Base-by-base conservation (phyloP, 1,140 invertebrate genomes). In the Nautilus pompilius region DNA sequence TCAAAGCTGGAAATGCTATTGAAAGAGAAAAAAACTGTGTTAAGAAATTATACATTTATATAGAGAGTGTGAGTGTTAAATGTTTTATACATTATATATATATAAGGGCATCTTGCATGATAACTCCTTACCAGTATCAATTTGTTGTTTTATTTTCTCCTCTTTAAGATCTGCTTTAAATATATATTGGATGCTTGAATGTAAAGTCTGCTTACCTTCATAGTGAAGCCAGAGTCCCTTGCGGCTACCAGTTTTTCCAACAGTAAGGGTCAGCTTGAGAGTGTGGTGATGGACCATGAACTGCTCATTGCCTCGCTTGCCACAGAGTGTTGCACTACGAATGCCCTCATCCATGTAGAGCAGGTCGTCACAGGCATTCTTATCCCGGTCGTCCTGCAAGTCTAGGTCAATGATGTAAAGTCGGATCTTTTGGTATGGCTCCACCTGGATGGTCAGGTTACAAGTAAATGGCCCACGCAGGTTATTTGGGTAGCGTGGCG, bases 171-270 rank as follows among this genome's bases (percentile, higher is more conserved):
- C n/a, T n/a, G n/a, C n/a, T n/a, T n/a, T n/a, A n/a, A n/a, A n/a
- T n/a, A n/a, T n/a, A n/a, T n/a, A n/a, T n/a, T n/a, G n/a, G n/a
- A n/a, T n/a, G n/a, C n/a, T n/a, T n/a, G n/a, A n/a, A n/a, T 41
- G 8, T 41, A 17, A 28, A 30, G 28, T n/a, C 5, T 30, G 34
- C 67, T 57, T 66, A 81, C 80, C 80, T 77, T 81, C 78, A 65
- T 75, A 80, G 62, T 80, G 77, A 15, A 81, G 57, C 80, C 78
- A 80, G 67, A 81, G 79, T 22, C 80, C 80, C 63, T 78, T 78
- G 53, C 71, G 72, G 8, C 58, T 66, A 5, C 54, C 63, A 5
- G 20, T 56, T 8, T 33, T 36, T 22, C 67, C 66, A 5, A 73
- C 69, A 34, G 66, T 65, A 5, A 81, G 70, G 22, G 67, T 60